Base-by-base conservation (phyloP, 2,888 invertebrate genomes). In the Pheosia tremula region DNA sequence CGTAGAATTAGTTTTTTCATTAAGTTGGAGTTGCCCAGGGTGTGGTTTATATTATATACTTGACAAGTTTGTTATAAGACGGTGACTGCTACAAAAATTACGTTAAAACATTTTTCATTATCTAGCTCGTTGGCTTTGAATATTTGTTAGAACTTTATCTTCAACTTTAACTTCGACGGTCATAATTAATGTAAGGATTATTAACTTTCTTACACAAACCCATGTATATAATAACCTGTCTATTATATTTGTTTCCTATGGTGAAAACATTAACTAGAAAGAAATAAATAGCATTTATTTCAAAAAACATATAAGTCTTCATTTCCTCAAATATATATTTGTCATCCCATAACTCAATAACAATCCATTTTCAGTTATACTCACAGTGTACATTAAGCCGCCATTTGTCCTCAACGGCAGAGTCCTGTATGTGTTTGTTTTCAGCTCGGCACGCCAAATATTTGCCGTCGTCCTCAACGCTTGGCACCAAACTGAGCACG, bases 391-490 rank as follows among this genome's bases (percentile, higher is more conserved):
- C 97, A 89, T 97, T 96, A 83, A 98, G 95, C 80, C 96, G 94
- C 97, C 97, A 97, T 94, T 96, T 97, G 93, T 97, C 97, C 93
- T 98, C 98, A 65, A 97, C 95, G 69, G 96, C 96, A 73, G 97
- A 97, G 89, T 96, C 96, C 63, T 95, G 95, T 84, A 98, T 97
- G 90, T 95, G 95, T 85, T 97, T 97, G 95, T 98, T 98, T 93
- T 97, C 97, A 58, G 97, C 97, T 77, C 97, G 95, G 89, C 98
- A 98, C 74, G 97, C 97, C 90, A 98, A 95, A 94, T 97, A 97
- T 94, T 97, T 97, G 78, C 97, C 97, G 87, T 98, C 97, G 91
- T 98, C 98, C 82, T 97, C 97, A 79, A 97, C 96, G 77, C 95
- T 95, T 63, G 98, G 98, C 75, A 96, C 96, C 86, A 97, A 96